Evolutionary conservation across 2,113 vertebrate genomes (phyloP).

Genomic region (Pipra filicauda): DNA sequence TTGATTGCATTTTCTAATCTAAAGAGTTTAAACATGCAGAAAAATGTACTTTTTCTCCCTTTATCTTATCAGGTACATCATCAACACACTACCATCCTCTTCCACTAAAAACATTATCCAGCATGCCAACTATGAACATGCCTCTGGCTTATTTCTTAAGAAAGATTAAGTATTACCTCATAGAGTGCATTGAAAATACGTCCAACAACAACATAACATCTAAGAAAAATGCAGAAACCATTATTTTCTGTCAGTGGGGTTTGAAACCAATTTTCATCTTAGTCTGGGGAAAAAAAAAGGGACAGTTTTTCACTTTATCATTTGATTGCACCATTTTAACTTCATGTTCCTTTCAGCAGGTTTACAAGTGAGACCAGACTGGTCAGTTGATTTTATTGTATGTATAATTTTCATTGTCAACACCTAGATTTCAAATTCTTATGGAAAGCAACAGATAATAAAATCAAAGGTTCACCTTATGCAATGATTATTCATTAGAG

Average conservation of each 20-base stretch:
- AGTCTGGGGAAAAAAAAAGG: background rate
- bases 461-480: background rate
- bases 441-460: slow-evolving; percentile 1
- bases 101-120: slow-evolving; percentile 31
- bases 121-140: slow-evolving; percentile 33
- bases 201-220: slow-evolving; percentile 52
- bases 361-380: slow-evolving; percentile 7
- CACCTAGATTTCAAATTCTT: slow-evolving; percentile 6
- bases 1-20: slow-evolving; percentile 47
- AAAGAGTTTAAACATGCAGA: slow-evolving; percentile 62
- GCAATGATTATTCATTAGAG: background rate
- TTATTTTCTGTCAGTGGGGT: slow-evolving; percentile 50
- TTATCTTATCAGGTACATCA: slow-evolving; percentile 54
- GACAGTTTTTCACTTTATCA: background rate
- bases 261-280: slow-evolving; percentile 42
- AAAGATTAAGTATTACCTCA: slow-evolving; percentile 56
- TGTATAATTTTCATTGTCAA: background rate
- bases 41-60: slow-evolving; percentile 49
- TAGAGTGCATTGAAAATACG: slow-evolving; percentile 3
- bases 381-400: background rate
- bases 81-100: slow-evolving; percentile 23
- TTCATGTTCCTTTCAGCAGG: slow-evolving; percentile 13
- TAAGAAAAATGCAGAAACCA: slow-evolving; percentile 55
- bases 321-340: slow-evolving; percentile 33
- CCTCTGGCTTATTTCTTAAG: slow-evolving; percentile 50